Evolutionary conservation across 2,113 vertebrate genomes (phyloP).

Genomic region (Amphiprion ocellaris): DNA sequence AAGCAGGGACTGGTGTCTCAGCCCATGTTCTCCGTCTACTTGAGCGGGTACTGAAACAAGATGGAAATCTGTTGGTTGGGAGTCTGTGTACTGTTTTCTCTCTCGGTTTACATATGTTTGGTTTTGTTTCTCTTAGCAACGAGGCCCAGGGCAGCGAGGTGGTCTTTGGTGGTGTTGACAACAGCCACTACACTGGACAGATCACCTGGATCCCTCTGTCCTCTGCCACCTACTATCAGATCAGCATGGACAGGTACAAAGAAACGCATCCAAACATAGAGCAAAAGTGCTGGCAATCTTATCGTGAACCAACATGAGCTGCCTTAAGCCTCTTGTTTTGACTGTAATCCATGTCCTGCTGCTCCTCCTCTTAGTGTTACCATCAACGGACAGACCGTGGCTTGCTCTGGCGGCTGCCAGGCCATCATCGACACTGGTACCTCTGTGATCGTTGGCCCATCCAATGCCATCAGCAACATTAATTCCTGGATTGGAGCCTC

Average conservation of each 20-base stretch:
- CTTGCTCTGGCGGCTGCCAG: constrained; percentile 75
- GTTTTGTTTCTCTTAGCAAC: constrained; percentile 50
- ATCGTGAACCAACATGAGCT: background rate
- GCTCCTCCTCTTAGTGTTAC: constrained; percentile 63
- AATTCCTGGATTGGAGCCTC: constrained; percentile 72
- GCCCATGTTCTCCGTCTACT: constrained; percentile 73
- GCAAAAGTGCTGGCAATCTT: background rate
- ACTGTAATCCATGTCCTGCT: background rate
- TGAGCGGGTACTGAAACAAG: constrained; percentile 65
- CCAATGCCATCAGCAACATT: constrained; percentile 73
- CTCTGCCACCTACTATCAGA: constrained; percentile 84
- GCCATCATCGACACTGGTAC: constrained; percentile 82
- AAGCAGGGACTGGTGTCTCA: constrained; percentile 56
- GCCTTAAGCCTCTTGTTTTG: background rate
- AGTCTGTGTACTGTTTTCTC: background rate
- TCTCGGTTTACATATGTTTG: background rate
- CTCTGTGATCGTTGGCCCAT: constrained; percentile 76
- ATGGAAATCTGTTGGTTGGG: background rate
- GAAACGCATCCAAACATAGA: constrained; percentile 1
- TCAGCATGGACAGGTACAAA: constrained; percentile 85
- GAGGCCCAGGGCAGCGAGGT: constrained; percentile 78
- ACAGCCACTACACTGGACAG: constrained; percentile 69
- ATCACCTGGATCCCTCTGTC: constrained; percentile 84
- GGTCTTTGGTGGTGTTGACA: constrained; percentile 80
- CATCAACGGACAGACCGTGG: constrained; percentile 74